A percentile compares a stretch with the other conserved stretches of the same genome.
Evolutionary conservation across 2,113 vertebrate genomes (phyloP).

Genomic region (Morone saxatilis): DNA sequence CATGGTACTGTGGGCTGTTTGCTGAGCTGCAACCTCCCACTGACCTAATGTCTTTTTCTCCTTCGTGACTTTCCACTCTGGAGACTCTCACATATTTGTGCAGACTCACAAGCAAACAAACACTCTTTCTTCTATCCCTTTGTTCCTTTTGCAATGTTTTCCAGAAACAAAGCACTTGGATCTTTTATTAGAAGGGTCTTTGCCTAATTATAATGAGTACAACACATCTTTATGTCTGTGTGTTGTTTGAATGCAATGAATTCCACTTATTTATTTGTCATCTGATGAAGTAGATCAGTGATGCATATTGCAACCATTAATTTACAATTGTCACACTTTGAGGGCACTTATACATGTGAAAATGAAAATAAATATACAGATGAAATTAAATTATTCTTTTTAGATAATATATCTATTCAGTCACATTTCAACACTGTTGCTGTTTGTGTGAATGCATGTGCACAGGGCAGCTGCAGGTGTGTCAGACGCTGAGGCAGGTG

Average conservation of each 20-base stretch:
- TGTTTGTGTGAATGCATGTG: neutral
- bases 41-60: constrained; percentile 22
- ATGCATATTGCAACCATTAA: no score
- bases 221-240: no score
- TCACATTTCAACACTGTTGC: neutral
- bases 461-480: neutral
- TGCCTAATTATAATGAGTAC: no score
- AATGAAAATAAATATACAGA: neutral
- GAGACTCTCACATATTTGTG: constrained; percentile 24
- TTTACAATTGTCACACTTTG: neutral
- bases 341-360: neutral
- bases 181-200: no score
- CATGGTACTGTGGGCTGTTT: constrained; percentile 19
- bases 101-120: neutral
- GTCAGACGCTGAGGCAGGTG: constrained; percentile 10
- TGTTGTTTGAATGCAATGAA: no score
- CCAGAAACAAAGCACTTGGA: no score
- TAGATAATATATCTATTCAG: neutral
- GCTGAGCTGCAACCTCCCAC: constrained; percentile 6
- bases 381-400: neutral
- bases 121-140: neutral
- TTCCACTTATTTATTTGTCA: no score
- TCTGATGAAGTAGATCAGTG: no score
- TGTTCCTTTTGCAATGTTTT: neutral
- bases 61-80: constrained; percentile 27